A percentile compares a stretch with the other conserved stretches of the same genome.
Conservation (phyloP, 2,888 invertebrate genomes). For the Dastarcus helophoroides region DNA sequence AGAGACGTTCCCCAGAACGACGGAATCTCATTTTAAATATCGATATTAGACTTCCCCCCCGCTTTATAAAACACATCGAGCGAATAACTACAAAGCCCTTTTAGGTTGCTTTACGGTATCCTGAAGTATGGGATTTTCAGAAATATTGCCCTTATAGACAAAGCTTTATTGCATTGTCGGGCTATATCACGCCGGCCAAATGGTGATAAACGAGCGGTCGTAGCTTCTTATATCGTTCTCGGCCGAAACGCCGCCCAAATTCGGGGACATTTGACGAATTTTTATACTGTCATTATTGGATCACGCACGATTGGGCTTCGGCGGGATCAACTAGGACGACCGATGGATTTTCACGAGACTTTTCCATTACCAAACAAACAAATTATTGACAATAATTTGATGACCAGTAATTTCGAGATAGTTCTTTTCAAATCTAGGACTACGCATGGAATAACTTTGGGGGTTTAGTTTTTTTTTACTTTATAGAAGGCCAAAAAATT, state of each 20-base stretch:
- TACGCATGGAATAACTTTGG: too few relatives aligned
- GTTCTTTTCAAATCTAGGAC: too few relatives aligned
- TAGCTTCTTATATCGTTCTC: conserved; percentile 30
- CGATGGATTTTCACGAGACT: too few relatives aligned
- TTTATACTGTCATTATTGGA: too few relatives aligned
- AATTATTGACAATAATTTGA: too few relatives aligned
- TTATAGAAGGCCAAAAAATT: too few relatives aligned
- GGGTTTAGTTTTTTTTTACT: too few relatives aligned
- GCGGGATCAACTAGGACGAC: too few relatives aligned
- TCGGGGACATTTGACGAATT: conserved; percentile 11
- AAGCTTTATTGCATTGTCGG: conserved; percentile 34
- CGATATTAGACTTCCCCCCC: conserved; percentile 23
- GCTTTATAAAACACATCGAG: conserved; percentile 28
- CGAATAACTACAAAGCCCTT: conserved; percentile 32
- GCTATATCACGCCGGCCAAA: conserved; percentile 27
- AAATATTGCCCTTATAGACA: conserved; percentile 36
- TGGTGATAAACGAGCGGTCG: conserved; percentile 32
- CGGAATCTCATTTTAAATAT: conserved; percentile 29
- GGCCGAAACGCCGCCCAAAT: conserved; percentile 15
- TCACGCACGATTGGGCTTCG: too few relatives aligned
- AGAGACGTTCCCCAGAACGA: conserved; percentile 16
- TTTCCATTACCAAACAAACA: too few relatives aligned
- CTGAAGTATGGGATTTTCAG: conserved; percentile 37
- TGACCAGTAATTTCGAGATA: too few relatives aligned
- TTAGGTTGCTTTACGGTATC: conserved; percentile 35